phyloP scores from a whole-genome alignment of 2,888 invertebrate species.

The Frankliniella fusca region DNA sequence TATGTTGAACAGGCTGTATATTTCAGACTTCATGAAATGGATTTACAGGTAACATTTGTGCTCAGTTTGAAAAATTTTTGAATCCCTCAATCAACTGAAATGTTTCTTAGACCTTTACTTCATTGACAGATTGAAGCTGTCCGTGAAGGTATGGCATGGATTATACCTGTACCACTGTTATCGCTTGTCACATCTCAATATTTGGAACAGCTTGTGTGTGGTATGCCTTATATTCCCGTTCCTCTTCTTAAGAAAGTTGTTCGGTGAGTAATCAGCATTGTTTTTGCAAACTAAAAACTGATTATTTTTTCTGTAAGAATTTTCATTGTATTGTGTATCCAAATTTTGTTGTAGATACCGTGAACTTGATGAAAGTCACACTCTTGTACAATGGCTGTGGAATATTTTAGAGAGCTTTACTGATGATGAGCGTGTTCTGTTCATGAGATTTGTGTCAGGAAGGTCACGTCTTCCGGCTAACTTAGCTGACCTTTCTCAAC shows the following conservation, averaged over 20 bases:
- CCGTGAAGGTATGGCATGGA: slow-evolving; percentile 60
- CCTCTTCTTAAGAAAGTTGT: slow-evolving; percentile 58
- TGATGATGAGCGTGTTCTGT: slow-evolving; percentile 59
- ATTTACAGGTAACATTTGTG: slow-evolving; percentile 52
- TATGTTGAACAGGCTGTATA: slow-evolving; percentile 59
- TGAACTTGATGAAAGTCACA: slow-evolving; percentile 59
- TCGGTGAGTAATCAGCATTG: slow-evolving; percentile 47
- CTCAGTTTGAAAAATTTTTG: not conserved
- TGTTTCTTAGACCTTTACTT: not conserved
- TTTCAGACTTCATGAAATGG: slow-evolving; percentile 59
- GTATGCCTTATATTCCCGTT: slow-evolving; percentile 58
- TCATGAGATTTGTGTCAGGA: slow-evolving; percentile 63
- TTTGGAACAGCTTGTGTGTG: slow-evolving; percentile 61
- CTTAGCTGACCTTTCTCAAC: slow-evolving; percentile 60
- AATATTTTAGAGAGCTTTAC: slow-evolving; percentile 58
- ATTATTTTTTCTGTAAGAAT: slow-evolving; percentile 17
- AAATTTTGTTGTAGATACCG: slow-evolving; percentile 51
- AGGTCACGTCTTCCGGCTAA: slow-evolving; percentile 60
- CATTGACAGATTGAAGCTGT: slow-evolving; percentile 50
- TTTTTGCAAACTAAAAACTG: slow-evolving; percentile 19
- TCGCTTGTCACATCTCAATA: slow-evolving; percentile 57
- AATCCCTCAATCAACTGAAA: not conserved
- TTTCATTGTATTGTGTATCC: slow-evolving; percentile 24
- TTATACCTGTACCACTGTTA: slow-evolving; percentile 60
- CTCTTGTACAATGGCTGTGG: slow-evolving; percentile 62